A percentile compares a stretch with the other conserved stretches of the same genome.
phyloP scores from a whole-genome alignment of 64 coral and sea anemone species.

The Orbicella faveolata region DNA sequence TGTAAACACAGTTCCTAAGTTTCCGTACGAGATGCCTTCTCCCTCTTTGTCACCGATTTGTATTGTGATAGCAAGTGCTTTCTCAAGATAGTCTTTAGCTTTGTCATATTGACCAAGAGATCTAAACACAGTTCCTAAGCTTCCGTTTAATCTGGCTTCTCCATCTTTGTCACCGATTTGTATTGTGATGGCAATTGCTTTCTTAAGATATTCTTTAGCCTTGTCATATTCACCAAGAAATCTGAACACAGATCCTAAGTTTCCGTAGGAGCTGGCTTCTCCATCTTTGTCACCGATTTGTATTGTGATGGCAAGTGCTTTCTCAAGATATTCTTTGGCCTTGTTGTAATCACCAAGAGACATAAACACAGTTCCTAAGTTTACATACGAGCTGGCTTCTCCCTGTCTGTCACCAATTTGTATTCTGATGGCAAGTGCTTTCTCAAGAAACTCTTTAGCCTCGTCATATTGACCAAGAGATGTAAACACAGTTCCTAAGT shows the following conservation, averaged over 20 bases:
- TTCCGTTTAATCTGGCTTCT: no score
- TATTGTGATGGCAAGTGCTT: neutral
- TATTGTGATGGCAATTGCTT: neutral
- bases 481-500: no score
- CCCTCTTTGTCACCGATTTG: neutral
- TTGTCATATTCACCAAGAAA: neutral
- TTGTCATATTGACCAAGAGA: neutral
- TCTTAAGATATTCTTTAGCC: neutral
- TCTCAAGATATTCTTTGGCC: neutral
- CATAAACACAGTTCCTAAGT: no score
- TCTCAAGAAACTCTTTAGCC: neutral
- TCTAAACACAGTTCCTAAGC: neutral
- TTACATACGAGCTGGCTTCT: no score
- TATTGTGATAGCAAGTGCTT: neutral
- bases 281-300: neutral
- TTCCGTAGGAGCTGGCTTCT: neutral
- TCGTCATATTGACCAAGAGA: neutral
- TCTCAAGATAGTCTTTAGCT: neutral
- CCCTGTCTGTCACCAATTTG: neutral
- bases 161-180: no score
- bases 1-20: neutral
- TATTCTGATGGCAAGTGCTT: neutral
- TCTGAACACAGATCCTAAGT: neutral
- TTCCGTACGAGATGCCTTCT: neutral
- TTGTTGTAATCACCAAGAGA: no score